Base-by-base conservation (phyloP, 2,797 vertebrate genomes). In the Xenopus petersii region DNA sequence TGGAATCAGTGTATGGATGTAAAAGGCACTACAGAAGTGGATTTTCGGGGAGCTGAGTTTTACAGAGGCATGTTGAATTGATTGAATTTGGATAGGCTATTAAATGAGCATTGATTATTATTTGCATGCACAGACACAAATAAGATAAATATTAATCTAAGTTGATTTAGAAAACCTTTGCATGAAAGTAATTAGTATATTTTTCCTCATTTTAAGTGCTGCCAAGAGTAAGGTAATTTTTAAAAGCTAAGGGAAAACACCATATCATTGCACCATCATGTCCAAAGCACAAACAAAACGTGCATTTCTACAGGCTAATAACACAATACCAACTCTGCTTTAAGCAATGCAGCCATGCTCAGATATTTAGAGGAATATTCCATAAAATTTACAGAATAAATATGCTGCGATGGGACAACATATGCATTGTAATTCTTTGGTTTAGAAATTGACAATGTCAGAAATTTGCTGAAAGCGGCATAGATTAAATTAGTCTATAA, bases 401-500 rank as follows among this genome's bases (percentile, higher is more conserved):
- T 1, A 12, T 55, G 15, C 12, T 13, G 5, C 1, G 2, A 6
- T 56, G n/a, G 54, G 54, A 17, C 17, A n/a, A 56, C 7, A 4
- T 3, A 13, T 56, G 0, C 54, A 56, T 56, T 56, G 1, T 17
- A 56, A 56, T 56, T 8, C 13, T 17, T 16, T 56, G 54, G 54
- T 56, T 56, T 56, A 56, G 10, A 51, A 12, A 4, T 42, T 42
- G 36, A 42, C 36, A 7, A 9, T 42, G 4, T 42, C 36, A 42
- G 36, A 42, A 42, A 42, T 33, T 63, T 36, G 30, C 61, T 63
- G 30, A 63, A 63, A 36, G 26, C 26, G 10, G 61, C 12, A 12
- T 10, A 0, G 2, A 64, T 47, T 42, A 15, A 64, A 64, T 64
- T 64, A 46, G 36, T 67, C 66, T 51, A 59, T 33, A 46, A 73